Evolutionary conservation across 2,888 invertebrate species (phyloP), one percentile per base, ranked within the genome.

Genomic region (Andricus curvator): DNA sequence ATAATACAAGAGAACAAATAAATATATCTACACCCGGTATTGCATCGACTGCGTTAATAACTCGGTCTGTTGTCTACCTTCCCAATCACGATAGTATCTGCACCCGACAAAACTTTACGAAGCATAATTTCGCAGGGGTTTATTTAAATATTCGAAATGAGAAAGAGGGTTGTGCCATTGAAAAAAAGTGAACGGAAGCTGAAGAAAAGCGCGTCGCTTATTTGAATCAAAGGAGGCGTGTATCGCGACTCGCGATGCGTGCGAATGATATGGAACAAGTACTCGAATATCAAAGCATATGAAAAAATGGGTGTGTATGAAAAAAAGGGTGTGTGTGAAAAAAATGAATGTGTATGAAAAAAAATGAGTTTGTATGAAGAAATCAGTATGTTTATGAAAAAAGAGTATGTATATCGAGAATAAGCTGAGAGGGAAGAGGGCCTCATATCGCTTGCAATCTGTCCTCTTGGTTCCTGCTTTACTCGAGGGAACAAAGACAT

Each of bases 381-480:
- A 56, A 56, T n/a, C 22, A 60, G 11, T 11, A 60, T 60, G 11
- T 22, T 60, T 22, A 22, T 22, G 22, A 60, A 22, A 60, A 60
- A 64, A 29, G 51, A 56, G 51, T 74, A 20, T 29, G 29, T 56
- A 74, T 74, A 74, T 80, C 60, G 44, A 44, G 78, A 41, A 68
- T 44, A 1, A n/a, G 70, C 51, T 77, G 68, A 68, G 68, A 67
- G 60, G 8, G 20, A 67, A 13, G 25, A 51, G 51, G 37, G 67
- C 22, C 25, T 74, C 74, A 60, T 70, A 79, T 76, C 79, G 65
- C 22, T 60, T 76, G 68, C 44, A 79, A 79, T 79, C 79, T 79
- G 79, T 76, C 74, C 65, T 78, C 68, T 65, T 44, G 64, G 37
- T 51, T 67, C 66, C 78, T 78, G 51, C 68, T 68, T 78, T 51